phyloP scores from a whole-genome alignment of 2,888 invertebrate species.

The Cepaea hortensis region DNA sequence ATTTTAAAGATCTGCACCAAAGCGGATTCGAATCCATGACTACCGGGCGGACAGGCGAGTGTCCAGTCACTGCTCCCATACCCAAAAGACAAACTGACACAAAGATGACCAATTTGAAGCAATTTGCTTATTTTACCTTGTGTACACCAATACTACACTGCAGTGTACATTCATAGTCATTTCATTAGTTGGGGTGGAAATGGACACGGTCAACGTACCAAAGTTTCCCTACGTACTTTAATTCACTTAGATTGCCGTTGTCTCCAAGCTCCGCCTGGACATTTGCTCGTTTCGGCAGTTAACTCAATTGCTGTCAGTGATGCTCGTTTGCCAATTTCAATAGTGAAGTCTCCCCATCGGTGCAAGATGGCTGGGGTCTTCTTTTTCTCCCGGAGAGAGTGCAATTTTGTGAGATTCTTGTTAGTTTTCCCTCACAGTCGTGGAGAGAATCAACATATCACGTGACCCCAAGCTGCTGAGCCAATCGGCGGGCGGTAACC shows the following conservation, averaged over 20 bases:
- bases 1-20: too few species aligned
- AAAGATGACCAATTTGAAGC: not conserved
- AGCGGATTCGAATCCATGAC: too few species aligned
- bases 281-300: conserved; percentile 4
- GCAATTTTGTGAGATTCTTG: not conserved
- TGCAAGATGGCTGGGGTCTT: not conserved
- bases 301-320: conserved; percentile 27
- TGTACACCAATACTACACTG: not conserved
- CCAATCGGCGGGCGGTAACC: conserved; percentile 40
- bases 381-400: not conserved
- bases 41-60: too few species aligned
- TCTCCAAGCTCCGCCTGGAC: not conserved
- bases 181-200: not conserved
- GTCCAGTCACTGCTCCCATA: too few species aligned
- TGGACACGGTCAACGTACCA: not conserved
- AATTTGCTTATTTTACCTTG: not conserved
- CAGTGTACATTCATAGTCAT: conserved; percentile 6
- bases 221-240: not conserved
- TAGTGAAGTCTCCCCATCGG: conserved; percentile 14
- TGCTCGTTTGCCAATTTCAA: conserved; percentile 30
- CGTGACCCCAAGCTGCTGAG: conserved; percentile 43
- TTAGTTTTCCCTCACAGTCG: conserved; percentile 6
- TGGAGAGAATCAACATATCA: conserved; percentile 39
- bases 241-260: conserved; percentile 2
- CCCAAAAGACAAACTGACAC: too few species aligned